phyloP scores from a whole-genome alignment of 2,888 invertebrate species.

The Cephus runcator region DNA sequence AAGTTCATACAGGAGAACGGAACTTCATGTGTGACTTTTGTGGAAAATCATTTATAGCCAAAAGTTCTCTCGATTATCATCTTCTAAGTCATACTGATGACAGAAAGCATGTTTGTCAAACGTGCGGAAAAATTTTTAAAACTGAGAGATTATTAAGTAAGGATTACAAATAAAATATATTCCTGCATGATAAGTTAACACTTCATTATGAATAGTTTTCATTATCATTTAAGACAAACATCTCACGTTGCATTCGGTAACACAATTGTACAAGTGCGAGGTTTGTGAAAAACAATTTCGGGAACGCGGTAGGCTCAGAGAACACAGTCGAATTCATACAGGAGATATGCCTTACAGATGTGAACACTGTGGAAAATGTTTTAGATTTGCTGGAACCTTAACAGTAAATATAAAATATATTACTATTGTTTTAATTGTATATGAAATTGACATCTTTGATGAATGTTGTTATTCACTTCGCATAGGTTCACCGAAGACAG shows the following conservation, averaged over 20 bases:
- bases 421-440: constrained; percentile 10
- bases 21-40: constrained; percentile 55
- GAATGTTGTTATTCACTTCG: constrained; percentile 9
- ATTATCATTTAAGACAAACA: constrained; percentile 12
- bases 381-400: constrained; percentile 76
- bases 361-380: constrained; percentile 75
- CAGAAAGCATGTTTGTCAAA: constrained; percentile 41
- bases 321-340: constrained; percentile 77
- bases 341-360: constrained; percentile 79
- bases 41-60: constrained; percentile 53
- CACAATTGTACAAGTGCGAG: constrained; percentile 69
- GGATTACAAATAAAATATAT: background rate
- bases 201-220: background rate
- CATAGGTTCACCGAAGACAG: constrained; percentile 72
- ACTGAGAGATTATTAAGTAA: constrained; percentile 23
- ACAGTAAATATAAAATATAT: constrained; percentile 62
- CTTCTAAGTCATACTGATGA: constrained; percentile 42
- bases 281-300: constrained; percentile 70
- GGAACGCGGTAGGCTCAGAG: constrained; percentile 73
- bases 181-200: background rate
- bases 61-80: constrained; percentile 47
- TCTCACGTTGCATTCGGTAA: constrained; percentile 19
- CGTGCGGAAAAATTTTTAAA: constrained; percentile 40
- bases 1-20: constrained; percentile 53
- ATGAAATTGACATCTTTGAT: background rate